Base-by-base conservation (phyloP, 92 coral and sea anemone species). In the Pocillopora meandrina region DNA sequence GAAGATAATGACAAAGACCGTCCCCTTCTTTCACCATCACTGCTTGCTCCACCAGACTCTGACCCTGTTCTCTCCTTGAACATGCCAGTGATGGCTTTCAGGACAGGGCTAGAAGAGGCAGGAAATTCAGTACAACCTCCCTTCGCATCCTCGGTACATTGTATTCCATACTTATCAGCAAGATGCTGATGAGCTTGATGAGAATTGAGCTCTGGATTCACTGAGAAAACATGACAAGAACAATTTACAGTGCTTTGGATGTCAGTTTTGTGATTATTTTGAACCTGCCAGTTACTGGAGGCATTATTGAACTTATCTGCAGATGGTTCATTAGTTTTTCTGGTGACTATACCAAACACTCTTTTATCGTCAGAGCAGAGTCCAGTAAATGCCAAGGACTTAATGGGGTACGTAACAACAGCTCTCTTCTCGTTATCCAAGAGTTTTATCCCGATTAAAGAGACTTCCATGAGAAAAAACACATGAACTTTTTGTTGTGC, bases 161-260 rank as follows among this genome's bases (percentile, higher is more conserved):
- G 84, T 65, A 94, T 74, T 12, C 90, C 92, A 88, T 92, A 94
- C 85, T 92, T 87, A 74, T 94, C 80, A 62, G 95, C 98, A 58
- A 87, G 77, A 13, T 55, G 64, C 20, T 61, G 56, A 82, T 97
- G 99, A 61, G 85, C 72, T 16, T 81, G 89, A 60, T 97, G 99
- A 13, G 84, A 81, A 65, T 66, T 83, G n/a, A 94, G 78, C 47
- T 87, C 93, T 18, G 98, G 95, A 65, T 97, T 93, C 19, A 97
- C 96, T 59, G 92, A 70, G 63, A 97, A 97, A 2, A 97, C 98
- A 88, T 95, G 98, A 87, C 99, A 97, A 23, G 99, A 95, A 49
- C 97, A 97, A 68, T 91, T 92, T 17, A 93, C 90, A 71, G 93
- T 88, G 35, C 76, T 92, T 33, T 83, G 86, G 14, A 85, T 61